Base-by-base conservation (phyloP, 1,140 invertebrate genomes). In the Amphibalanus amphitrite region DNA sequence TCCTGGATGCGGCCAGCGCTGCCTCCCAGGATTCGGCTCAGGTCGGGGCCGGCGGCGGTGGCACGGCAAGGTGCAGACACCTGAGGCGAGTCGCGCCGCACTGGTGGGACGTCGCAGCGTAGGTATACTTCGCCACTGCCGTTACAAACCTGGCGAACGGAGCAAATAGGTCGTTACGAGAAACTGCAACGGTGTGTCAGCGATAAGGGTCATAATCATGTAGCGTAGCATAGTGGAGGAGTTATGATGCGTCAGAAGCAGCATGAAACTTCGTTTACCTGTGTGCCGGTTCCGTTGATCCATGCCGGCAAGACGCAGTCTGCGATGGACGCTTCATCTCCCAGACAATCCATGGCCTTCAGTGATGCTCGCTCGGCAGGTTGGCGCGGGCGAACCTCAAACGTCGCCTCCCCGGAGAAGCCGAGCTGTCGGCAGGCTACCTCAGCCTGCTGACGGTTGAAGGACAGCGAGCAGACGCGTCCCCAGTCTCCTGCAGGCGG, bases 11-110 rank as follows among this genome's bases (percentile, higher is more conserved):
- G 26, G 65, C 26, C 65, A 26, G n/a, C 65, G 65, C 26, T 28
- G 65, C 65, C 65, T n/a, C 65, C 65, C 10, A 67, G 65, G 65
- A 67, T 67, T n/a, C 65, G 65, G 65, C 65, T 28, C 3, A 67
- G 65, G 28, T 67, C 65, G 65, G 65, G 10, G 8, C 23, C 28
- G n/a, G 3, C 26, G 65, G n/a, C 28, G 65, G n/a, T 1, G 64
- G 23, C 23, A 6, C 64, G 64, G 28, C 65, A 67, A n/a, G 8
- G 65, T 3, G 28, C 3, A 1, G 65, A 10, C 17, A 67, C 65
- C 65, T 67, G 65, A 3, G 10, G 65, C 26, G 47, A 3, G 3
- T 3, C 3, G n/a, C 6, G 65, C 17, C n/a, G 23, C 65, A 3
- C 3, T 28, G 8, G 65, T 26, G 65, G n/a, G 8, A 26, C n/a